Conservation (phyloP, 2,797 vertebrate species). For the Chiroxiphia lanceolata region DNA sequence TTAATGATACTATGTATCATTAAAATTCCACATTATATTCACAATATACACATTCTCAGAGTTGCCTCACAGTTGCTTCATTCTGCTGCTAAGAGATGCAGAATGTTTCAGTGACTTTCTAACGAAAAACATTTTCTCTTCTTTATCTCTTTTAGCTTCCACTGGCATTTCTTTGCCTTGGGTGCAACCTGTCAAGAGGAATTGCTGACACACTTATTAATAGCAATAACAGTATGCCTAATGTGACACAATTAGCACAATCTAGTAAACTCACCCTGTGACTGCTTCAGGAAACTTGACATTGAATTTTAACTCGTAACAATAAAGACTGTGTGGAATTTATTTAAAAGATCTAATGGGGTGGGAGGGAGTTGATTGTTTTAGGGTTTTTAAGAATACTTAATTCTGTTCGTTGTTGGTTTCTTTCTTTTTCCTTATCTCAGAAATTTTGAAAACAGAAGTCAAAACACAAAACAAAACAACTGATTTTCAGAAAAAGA, state of each 20-base stretch:
- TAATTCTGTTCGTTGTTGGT: neutral
- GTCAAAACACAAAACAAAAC: neutral
- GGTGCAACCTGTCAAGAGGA: constrained; percentile 12
- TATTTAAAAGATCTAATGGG: neutral
- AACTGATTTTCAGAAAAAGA: neutral
- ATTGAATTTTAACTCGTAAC: neutral
- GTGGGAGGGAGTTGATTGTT: too few species aligned
- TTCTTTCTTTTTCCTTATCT: neutral
- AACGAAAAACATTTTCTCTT: neutral
- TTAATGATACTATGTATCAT: neutral
- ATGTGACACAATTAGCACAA: constrained; percentile 34
- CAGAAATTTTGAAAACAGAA: neutral
- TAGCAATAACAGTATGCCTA: constrained; percentile 6
- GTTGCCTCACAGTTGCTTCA: neutral
- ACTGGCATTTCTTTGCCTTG: neutral
- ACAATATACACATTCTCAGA: neutral
- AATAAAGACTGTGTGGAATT: neutral
- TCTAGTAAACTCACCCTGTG: neutral
- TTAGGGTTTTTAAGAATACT: neutral
- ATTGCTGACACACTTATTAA: neutral
- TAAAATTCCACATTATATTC: neutral
- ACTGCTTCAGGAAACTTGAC: constrained; percentile 6
- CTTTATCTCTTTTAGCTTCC: neutral
- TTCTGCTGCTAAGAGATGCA: neutral
- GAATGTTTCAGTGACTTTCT: neutral